These are phyloP conservation scores for Eupsilia transversa DNA, from an alignment of 2,888 invertebrate genomes.

Conservation along the genomic window DNA sequence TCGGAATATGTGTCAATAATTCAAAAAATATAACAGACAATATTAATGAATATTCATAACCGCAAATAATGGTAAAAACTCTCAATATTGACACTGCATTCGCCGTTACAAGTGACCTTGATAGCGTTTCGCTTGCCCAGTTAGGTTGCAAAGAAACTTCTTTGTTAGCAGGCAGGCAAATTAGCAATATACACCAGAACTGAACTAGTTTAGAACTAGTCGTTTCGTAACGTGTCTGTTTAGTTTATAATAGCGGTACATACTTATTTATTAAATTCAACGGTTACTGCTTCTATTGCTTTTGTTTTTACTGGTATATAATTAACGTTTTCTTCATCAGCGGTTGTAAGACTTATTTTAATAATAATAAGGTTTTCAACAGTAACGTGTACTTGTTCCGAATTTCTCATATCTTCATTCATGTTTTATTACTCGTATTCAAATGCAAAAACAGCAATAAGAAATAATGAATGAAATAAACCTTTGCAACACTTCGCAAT, in stretches of 20 bases:
- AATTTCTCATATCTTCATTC: slow-evolving; percentile 28
- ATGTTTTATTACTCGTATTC: slow-evolving; percentile 43
- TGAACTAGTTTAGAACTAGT: slow-evolving; percentile 79
- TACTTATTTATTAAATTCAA: slow-evolving; percentile 47
- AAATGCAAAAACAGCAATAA: slow-evolving; percentile 29
- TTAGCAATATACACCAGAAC: slow-evolving; percentile 78
- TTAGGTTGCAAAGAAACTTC: slow-evolving; percentile 75
- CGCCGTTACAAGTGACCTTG: slow-evolving; percentile 69
- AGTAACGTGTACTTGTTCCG: background rate
- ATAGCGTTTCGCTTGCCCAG: slow-evolving; percentile 73
- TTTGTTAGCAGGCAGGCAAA: slow-evolving; percentile 80
- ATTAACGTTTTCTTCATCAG: slow-evolving; percentile 24
- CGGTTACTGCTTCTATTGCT: slow-evolving; percentile 10
- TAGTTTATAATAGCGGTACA: slow-evolving; percentile 63
- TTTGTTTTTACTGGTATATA: slow-evolving; percentile 35
- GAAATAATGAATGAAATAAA: slow-evolving; percentile 41
- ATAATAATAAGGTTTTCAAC: slow-evolving; percentile 19
- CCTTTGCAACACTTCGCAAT: slow-evolving; percentile 58
- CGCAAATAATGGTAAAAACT: slow-evolving; percentile 56
- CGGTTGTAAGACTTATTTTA: background rate
- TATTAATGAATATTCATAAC: slow-evolving; percentile 43
- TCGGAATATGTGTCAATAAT: slow-evolving; percentile 46
- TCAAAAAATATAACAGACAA: slow-evolving; percentile 29
- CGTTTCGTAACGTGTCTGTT: slow-evolving; percentile 70
- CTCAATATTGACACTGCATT: slow-evolving; percentile 65